These are phyloP conservation scores for Saccostrea echinata DNA, from an alignment of 1,140 invertebrate genomes.

Conservation along the genomic window DNA sequence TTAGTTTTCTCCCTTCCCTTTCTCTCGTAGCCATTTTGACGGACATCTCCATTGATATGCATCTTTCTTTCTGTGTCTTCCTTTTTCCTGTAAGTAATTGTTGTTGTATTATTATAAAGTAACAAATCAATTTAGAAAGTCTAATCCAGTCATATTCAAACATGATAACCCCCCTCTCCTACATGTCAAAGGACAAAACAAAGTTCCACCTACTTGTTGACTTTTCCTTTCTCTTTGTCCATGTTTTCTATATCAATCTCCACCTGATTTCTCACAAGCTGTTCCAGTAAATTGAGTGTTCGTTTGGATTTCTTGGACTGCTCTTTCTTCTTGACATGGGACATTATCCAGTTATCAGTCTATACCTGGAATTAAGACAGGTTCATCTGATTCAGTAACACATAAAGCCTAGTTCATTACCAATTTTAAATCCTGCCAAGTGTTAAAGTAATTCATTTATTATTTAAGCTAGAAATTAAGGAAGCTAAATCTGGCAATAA, in stretches of 20 bases:
- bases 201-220: conserved; percentile 25
- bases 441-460: no score
- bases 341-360: background rate
- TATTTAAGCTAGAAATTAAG: no score
- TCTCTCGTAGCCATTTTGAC: conserved; percentile 22
- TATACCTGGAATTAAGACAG: no score
- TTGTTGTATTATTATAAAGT: no score
- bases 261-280: conserved; percentile 48
- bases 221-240: conserved; percentile 34
- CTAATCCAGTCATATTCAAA: no score
- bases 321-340: background rate
- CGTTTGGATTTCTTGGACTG: conserved; percentile 4
- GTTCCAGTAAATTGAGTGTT: conserved; percentile 49
- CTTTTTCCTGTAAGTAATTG: background rate
- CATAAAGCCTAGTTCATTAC: no score
- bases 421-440: no score
- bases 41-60: conserved; percentile 8
- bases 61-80: background rate
- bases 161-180: no score
- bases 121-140: no score
- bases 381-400: no score
- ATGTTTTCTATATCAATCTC: conserved; percentile 44
- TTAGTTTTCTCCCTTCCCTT: conserved; percentile 24
- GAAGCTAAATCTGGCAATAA: no score
- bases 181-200: no score